Conservation (phyloP, 1,140 invertebrate genomes). For the Drosophila triauraria region DNA sequence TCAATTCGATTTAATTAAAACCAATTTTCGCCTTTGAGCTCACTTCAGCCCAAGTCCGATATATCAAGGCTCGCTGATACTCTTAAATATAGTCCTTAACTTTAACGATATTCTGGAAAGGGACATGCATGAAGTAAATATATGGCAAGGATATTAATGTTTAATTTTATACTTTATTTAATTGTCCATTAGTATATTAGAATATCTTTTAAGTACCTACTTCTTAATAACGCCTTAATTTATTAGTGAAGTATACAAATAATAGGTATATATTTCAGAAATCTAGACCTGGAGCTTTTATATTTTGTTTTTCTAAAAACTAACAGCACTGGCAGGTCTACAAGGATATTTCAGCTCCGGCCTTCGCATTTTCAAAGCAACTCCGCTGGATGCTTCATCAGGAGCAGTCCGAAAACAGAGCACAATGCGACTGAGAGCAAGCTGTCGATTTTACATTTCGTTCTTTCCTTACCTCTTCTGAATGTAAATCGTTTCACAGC, state of each 20-base stretch:
- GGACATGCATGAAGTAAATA: neutral
- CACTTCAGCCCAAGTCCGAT: slow-evolving; percentile 1
- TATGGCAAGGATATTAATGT: too few species aligned
- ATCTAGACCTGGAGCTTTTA: neutral
- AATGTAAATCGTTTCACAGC: slow-evolving; percentile 44
- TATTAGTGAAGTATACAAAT: too few species aligned
- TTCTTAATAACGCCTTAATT: too few species aligned
- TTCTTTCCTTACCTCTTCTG: slow-evolving; percentile 15
- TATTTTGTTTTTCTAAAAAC: neutral
- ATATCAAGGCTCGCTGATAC: neutral
- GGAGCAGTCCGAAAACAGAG: slow-evolving; percentile 1
- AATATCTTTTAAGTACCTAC: too few species aligned
- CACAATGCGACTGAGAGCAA: slow-evolving; percentile 44
- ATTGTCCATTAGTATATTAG: too few species aligned
- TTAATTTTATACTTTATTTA: too few species aligned
- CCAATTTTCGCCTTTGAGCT: slow-evolving; percentile 77
- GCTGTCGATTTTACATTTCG: slow-evolving; percentile 67
- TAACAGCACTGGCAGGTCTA: too few species aligned
- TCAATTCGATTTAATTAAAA: slow-evolving; percentile 84
- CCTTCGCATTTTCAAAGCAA: neutral
- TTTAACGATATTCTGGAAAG: neutral
- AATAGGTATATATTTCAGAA: too few species aligned
- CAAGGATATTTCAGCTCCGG: slow-evolving; percentile 3
- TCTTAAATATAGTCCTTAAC: neutral
- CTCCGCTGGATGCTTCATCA: neutral